Conservation (phyloP, 2,888 invertebrate genomes). For the Liodrosophila aerea region DNA sequence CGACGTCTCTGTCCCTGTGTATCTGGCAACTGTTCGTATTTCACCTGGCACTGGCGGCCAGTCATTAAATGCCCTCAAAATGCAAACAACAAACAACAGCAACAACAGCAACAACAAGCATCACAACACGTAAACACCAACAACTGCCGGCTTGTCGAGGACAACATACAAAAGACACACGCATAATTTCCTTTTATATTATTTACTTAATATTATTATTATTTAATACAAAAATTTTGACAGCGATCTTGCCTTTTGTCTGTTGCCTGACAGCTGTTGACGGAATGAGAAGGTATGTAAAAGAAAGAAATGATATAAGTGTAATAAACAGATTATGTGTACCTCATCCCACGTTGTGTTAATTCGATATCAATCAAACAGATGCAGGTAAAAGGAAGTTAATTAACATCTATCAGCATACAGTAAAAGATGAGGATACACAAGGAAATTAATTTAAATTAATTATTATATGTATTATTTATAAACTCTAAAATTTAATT, state of each 20-base stretch:
- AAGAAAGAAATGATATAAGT: slow-evolving; percentile 20
- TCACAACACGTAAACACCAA: slow-evolving; percentile 26
- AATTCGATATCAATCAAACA: slow-evolving; percentile 45
- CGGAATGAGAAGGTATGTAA: slow-evolving; percentile 41
- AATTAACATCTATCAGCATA: slow-evolving; percentile 3
- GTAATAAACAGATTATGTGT: slow-evolving; percentile 16
- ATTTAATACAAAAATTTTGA: slow-evolving; percentile 56
- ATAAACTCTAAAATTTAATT: background rate
- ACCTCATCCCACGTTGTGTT: slow-evolving; percentile 55
- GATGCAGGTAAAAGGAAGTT: slow-evolving; percentile 34
- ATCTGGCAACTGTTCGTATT: slow-evolving; percentile 73
- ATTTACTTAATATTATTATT: slow-evolving; percentile 68
- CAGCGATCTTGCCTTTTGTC: slow-evolving; percentile 51
- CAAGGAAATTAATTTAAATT: background rate
- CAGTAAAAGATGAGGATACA: too few species aligned
- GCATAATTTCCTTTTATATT: slow-evolving; percentile 31
- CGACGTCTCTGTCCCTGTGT: slow-evolving; percentile 39
- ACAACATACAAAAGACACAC: slow-evolving; percentile 44
- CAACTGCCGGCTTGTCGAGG: slow-evolving; percentile 38
- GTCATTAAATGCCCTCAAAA: slow-evolving; percentile 76
- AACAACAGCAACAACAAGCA: slow-evolving; percentile 25
- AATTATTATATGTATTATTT: background rate
- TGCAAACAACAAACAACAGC: slow-evolving; percentile 63
- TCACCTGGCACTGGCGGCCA: slow-evolving; percentile 72
- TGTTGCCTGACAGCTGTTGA: slow-evolving; percentile 52